Conservation (phyloP, 2,888 invertebrate species). For the Chaetogeoica ovagalla region DNA sequence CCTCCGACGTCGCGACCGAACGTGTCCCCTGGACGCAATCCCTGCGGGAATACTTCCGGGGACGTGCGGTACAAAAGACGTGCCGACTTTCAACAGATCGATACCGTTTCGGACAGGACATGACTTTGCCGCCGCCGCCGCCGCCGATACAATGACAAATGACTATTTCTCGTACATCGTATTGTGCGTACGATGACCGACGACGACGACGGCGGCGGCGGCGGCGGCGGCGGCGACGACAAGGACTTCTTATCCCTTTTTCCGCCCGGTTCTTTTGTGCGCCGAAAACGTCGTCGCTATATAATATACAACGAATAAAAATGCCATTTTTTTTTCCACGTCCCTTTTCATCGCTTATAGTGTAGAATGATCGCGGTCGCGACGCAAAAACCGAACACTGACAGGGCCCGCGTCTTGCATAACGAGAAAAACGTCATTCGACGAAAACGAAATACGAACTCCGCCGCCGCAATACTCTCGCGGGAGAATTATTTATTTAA, state of each 20-base stretch:
- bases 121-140: conserved; percentile 30
- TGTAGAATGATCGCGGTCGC: background rate
- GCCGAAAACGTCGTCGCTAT: conserved; percentile 6
- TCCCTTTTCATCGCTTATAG: background rate
- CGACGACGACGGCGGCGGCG: conserved; percentile 6
- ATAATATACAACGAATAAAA: background rate
- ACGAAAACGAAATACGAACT: background rate
- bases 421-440: conserved; percentile 10
- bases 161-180: conserved; percentile 29
- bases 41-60: conserved; percentile 50
- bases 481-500: no score
- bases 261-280: conserved; percentile 26
- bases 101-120: conserved; percentile 42
- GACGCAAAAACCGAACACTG: background rate
- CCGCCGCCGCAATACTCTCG: no score
- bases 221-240: conserved; percentile 10
- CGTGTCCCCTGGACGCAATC: conserved; percentile 33
- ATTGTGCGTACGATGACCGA: conserved; percentile 4
- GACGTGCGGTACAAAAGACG: conserved; percentile 42
- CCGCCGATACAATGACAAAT: conserved; percentile 51
- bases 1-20: conserved; percentile 24
- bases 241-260: conserved; percentile 42
- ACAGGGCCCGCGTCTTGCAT: background rate
- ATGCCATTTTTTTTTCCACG: conserved; percentile 4
- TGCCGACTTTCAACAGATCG: conserved; percentile 48